phyloP scores from a whole-genome alignment of 2,797 vertebrate genomes.

The Okamejei kenojei region DNA sequence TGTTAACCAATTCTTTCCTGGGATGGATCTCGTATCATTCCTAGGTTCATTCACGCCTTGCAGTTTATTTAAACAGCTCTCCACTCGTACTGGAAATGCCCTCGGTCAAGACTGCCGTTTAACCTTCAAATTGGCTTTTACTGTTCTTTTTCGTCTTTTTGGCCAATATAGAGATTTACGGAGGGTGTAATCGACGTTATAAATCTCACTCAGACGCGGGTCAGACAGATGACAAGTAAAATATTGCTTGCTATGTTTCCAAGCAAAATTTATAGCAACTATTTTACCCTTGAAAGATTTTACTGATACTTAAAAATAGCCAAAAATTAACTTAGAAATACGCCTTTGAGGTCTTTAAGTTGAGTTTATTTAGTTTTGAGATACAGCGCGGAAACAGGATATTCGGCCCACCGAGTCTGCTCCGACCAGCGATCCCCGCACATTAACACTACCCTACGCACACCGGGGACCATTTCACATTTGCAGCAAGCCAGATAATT shows the following conservation, averaged over 20 bases:
- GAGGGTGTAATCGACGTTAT: slow-evolving; percentile 11
- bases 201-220: slow-evolving; percentile 1
- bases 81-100: neutral
- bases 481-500: too few species aligned
- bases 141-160: neutral
- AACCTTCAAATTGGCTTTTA: neutral
- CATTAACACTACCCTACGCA: too few species aligned
- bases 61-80: neutral
- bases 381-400: too few species aligned
- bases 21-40: too few species aligned
- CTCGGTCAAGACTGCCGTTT: neutral
- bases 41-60: too few species aligned
- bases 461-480: too few species aligned
- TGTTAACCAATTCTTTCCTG: too few species aligned
- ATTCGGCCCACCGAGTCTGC: too few species aligned
- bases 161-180: neutral
- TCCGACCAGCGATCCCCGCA: too few species aligned
- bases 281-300: neutral
- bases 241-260: slow-evolving; percentile 14
- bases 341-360: neutral
- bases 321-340: neutral
- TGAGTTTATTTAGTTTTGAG: too few species aligned
- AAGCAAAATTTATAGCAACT: neutral
- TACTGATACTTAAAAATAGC: slow-evolving; percentile 8
- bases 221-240: slow-evolving; percentile 26